Percentiles rank a stretch among this genome's conserved stretches.
These are phyloP conservation scores for Porites divaricata DNA, from an alignment of 92 coral and sea anemone genomes.

Conservation along the genomic window DNA sequence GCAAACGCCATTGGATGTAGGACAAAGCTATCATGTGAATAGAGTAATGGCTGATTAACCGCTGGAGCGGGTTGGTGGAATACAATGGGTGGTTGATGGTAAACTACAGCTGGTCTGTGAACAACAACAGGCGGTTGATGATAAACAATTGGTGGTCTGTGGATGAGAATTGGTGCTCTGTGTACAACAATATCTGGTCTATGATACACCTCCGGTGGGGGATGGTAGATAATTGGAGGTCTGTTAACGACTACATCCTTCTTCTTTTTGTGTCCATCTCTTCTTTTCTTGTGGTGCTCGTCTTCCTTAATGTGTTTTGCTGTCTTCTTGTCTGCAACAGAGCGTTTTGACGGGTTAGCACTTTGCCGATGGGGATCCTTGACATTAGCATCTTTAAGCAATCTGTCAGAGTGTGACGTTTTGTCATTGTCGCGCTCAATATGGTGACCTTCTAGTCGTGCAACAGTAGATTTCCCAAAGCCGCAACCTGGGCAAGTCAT, in stretches of 20 bases:
- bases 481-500: slow-evolving; percentile 91
- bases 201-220: slow-evolving; percentile 99
- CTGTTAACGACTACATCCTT: slow-evolving; percentile 98
- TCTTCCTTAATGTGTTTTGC: slow-evolving; percentile 38
- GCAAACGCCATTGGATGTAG: slow-evolving; percentile 93
- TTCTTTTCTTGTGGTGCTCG: slow-evolving; percentile 21
- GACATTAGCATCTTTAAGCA: slow-evolving; percentile 34
- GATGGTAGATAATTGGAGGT: slow-evolving; percentile 99
- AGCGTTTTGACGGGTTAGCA: slow-evolving; percentile 75
- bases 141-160: slow-evolving; percentile 97
- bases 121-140: slow-evolving; percentile 98
- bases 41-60: slow-evolving; percentile 94
- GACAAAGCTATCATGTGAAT: slow-evolving; percentile 92
- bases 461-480: slow-evolving; percentile 72
- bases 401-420: slow-evolving; percentile 37
- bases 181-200: slow-evolving; percentile 99
- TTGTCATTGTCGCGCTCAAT: slow-evolving; percentile 24
- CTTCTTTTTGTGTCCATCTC: slow-evolving; percentile 75
- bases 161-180: slow-evolving; percentile 97
- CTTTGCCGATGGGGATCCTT: slow-evolving; percentile 41
- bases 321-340: slow-evolving; percentile 71
- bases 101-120: slow-evolving; percentile 98
- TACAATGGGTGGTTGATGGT: slow-evolving; percentile 97
- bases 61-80: slow-evolving; percentile 99
- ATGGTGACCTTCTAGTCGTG: slow-evolving; percentile 51